Evolutionary conservation across 2,113 vertebrate genomes (phyloP).

Genomic region (Lipophrys pholis): DNA sequence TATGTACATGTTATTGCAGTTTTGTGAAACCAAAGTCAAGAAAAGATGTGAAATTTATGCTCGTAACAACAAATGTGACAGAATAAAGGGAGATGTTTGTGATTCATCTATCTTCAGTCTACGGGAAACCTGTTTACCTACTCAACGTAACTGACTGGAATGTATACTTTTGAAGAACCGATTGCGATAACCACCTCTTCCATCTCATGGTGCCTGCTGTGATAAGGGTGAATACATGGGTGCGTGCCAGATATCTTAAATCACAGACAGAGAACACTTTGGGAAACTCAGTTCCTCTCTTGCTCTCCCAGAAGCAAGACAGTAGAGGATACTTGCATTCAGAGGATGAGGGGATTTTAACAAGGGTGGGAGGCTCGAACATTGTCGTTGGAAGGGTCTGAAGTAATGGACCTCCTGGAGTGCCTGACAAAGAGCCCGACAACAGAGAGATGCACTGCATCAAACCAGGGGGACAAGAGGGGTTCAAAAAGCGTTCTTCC

Average conservation of each 20-base stretch:
- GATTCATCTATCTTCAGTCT: not conserved
- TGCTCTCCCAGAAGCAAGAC: constrained; percentile 4
- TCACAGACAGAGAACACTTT: constrained; percentile 44
- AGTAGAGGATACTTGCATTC: constrained; percentile 55
- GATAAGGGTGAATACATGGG: constrained; percentile 8
- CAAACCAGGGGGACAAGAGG: constrained; percentile 78
- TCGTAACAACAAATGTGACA: not conserved
- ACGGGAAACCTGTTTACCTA: not conserved
- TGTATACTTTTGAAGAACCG: not conserved
- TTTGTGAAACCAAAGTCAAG: not conserved
- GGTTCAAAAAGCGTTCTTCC: constrained; percentile 78
- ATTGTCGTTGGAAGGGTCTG: constrained; percentile 68
- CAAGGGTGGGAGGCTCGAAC: constrained; percentile 59
- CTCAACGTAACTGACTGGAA: not conserved
- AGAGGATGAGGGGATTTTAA: constrained; percentile 56
- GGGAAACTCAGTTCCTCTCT: constrained; percentile 30
- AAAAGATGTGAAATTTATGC: not conserved
- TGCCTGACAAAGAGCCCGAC: constrained; percentile 71
- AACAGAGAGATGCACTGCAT: constrained; percentile 78
- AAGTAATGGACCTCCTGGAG: constrained; percentile 74
- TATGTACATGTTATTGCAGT: too few species aligned
- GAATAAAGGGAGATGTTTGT: not conserved
- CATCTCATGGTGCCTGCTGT: not conserved
- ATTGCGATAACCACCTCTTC: not conserved
- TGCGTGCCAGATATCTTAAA: constrained; percentile 38